Evolutionary conservation across 2,797 vertebrate species (phyloP).

Genomic region (Enteromius thamalakanensis): DNA sequence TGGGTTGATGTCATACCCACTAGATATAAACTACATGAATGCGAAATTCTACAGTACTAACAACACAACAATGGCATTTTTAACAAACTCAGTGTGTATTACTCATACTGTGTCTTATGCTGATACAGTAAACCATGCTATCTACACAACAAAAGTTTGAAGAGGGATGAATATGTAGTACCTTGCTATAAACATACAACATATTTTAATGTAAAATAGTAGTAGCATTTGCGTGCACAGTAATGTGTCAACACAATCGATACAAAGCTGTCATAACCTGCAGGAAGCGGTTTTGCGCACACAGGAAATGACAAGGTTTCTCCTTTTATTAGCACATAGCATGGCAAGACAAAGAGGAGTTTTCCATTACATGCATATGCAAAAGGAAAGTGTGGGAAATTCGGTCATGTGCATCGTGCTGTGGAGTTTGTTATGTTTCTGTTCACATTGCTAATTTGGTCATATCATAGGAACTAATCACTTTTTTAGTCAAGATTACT

Average conservation of each 20-base stretch:
- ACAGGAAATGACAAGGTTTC: slow-evolving; percentile 74
- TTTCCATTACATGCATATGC: slow-evolving; percentile 18
- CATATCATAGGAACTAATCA: background rate
- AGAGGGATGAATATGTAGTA: background rate
- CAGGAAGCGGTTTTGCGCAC: slow-evolving; percentile 73
- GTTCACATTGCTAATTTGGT: background rate
- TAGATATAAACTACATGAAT: background rate
- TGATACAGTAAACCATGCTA: background rate
- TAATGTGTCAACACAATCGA: slow-evolving; percentile 36
- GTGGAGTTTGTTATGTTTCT: background rate
- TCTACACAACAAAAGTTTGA: background rate
- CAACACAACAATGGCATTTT: background rate
- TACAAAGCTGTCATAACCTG: slow-evolving; percentile 46
- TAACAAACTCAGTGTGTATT: background rate
- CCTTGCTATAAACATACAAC: background rate
- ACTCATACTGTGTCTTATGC: background rate
- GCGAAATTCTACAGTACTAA: background rate
- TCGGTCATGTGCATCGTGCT: background rate
- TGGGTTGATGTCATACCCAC: background rate
- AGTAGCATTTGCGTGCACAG: background rate
- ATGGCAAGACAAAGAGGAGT: slow-evolving; percentile 28
- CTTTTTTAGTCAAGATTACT: background rate
- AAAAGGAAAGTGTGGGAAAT: slow-evolving; percentile 12
- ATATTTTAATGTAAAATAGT: background rate
- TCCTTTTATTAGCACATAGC: background rate